Percentiles rank a stretch among this genome's conserved stretches.
Conservation (phyloP, 2,888 invertebrate genomes). For the Catocala sponsa region DNA sequence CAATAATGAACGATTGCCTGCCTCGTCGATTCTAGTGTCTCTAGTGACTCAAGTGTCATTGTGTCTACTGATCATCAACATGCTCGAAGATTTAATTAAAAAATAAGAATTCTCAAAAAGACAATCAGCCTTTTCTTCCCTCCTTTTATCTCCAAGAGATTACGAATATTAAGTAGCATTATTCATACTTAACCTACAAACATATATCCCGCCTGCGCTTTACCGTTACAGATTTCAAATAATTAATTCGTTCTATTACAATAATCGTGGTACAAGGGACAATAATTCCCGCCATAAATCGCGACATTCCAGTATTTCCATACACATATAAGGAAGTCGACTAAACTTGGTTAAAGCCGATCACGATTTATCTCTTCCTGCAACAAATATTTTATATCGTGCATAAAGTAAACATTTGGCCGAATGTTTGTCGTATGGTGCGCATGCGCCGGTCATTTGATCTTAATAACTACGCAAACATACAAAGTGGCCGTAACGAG, state of each 20-base stretch:
- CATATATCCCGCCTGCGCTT: neutral
- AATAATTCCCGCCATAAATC: constrained; percentile 49
- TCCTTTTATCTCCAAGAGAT: neutral
- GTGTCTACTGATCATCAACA: too few relatives aligned
- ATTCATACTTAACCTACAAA: neutral
- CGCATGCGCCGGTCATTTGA: constrained; percentile 62
- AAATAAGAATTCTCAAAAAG: too few relatives aligned
- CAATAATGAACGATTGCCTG: too few relatives aligned
- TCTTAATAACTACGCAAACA: constrained; percentile 72
- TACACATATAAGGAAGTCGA: constrained; percentile 60
- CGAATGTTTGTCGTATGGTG: constrained; percentile 53
- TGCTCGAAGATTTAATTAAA: too few relatives aligned
- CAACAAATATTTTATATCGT: constrained; percentile 63
- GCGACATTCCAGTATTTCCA: constrained; percentile 43
- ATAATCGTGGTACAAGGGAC: constrained; percentile 48
- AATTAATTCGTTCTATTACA: constrained; percentile 51
- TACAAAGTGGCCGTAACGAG: constrained; percentile 62
- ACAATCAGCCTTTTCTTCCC: too few relatives aligned
- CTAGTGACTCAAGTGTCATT: too few relatives aligned
- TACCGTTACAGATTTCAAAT: constrained; percentile 15
- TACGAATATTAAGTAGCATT: neutral
- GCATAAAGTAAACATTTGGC: constrained; percentile 67
- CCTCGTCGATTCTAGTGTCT: too few relatives aligned
- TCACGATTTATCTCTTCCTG: constrained; percentile 77
- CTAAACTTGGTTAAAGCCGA: constrained; percentile 53